Evolutionary conservation across 2,113 vertebrate genomes (phyloP).

Genomic region (Hydrolagus affinis): DNA sequence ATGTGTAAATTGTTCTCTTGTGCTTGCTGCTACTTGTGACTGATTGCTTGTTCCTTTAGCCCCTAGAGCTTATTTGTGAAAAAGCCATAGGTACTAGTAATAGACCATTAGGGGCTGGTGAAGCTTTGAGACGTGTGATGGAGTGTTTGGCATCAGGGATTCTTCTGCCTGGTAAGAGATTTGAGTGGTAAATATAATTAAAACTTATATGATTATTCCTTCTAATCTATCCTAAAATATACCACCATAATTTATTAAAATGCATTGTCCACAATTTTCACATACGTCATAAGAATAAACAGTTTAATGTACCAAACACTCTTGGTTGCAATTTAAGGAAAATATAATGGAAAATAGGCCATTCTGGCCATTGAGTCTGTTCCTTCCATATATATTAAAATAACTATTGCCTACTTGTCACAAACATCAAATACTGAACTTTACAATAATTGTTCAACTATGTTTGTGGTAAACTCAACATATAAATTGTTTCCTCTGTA

Average conservation of each 20-base stretch:
- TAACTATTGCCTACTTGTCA: no score
- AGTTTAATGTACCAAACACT: not conserved
- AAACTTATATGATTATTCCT: not conserved
- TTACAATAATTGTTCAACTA: no score
- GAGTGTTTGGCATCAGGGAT: constrained; percentile 96
- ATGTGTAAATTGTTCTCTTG: not conserved
- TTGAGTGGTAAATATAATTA: not conserved
- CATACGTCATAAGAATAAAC: not conserved
- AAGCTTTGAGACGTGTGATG: constrained; percentile 93
- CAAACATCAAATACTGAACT: no score
- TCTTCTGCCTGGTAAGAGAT: constrained; percentile 80
- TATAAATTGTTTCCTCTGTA: constrained; percentile 41
- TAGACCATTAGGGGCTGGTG: constrained; percentile 89
- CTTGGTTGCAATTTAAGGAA: not conserved
- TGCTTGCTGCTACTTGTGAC: not conserved
- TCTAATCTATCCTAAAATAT: not conserved
- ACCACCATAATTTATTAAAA: not conserved
- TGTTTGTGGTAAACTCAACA: not conserved
- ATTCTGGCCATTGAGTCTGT: no score
- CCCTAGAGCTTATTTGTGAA: constrained; percentile 96
- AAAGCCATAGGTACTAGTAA: constrained; percentile 98
- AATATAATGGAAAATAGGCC: not conserved
- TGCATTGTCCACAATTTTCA: not conserved
- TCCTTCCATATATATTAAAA: no score
- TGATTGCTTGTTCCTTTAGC: constrained; percentile 64